Base-by-base conservation (phyloP, 1,140 invertebrate species). In the Matsumurasca onukii region DNA sequence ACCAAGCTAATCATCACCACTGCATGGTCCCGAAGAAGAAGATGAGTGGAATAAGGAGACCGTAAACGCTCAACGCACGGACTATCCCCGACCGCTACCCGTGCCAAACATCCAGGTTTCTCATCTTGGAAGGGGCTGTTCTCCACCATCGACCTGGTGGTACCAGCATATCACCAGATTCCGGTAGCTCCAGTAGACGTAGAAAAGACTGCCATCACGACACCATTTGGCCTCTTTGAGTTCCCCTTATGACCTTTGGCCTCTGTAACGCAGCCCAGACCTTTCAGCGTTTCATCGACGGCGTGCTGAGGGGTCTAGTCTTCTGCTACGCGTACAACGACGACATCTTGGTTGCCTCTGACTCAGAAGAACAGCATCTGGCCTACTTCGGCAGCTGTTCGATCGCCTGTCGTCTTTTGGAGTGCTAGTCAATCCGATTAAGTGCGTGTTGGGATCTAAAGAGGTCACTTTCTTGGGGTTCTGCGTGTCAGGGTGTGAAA, bases 321-420 rank as follows among this genome's bases (percentile, higher is more conserved):
- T 82, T 78, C 62, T 70, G 48, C 52, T 73, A 77, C 52, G 74
- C 77, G 0, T 86, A 83, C 71, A 66, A 86, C 0, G 85, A 86
- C 70, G 85, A 86, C 71, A 78, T 88, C 31, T 74, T 86, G 1
- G 73, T 86, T 5, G 81, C 74, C 51, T 79, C 76, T 0, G 68
- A 66, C 29, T 65, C 29, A 5, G 68, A 70, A 25, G 69, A 75
- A 9, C 67, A 79, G 69, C 79, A 80, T 66, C 27, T 65, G 5
- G 22, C 0, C 0, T 69, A 5, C 76, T 78, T 29, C 68, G 27
- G 13, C 25, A 12, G 9, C 59, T 62, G 12, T 34, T 15, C 22
- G 49, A 52, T 12, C 49, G 22, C 5, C 49, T 52, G 20, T n/a
- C 22, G 13, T 61, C 59, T 27, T n/a, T n/a, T 29, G n/a, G 27